Base-by-base conservation (phyloP, 2,797 vertebrate genomes). In the Chaetophractus vellerosus region DNA sequence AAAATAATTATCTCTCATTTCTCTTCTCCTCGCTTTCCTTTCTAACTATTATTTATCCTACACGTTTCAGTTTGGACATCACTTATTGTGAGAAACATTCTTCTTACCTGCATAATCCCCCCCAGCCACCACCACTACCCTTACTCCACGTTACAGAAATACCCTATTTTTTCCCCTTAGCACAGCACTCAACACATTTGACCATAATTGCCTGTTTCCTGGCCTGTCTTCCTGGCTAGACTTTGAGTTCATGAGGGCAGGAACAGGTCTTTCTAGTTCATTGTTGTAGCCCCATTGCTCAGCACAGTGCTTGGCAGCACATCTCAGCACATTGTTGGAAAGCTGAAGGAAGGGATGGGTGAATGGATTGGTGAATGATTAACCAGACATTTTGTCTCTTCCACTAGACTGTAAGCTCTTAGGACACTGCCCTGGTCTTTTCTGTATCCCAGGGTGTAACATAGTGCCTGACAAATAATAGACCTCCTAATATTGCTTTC, bases 261-360 rank as follows among this genome's bases (percentile, higher is more conserved):
- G n/a, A n/a, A n/a, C n/a, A 66, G 38, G 41, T 93, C 68, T 57
- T 92, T 63, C 63, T 91, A 26, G 24, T 59, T 91, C 80, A 38
- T 45, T 91, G 31, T 74, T 28, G 9, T 52, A 26, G 69, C 57
- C 64, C 63, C 19, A 55, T 14, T 72, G 64, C 88, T 52, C 57
- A 74, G 63, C 78, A 41, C 33, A 91, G 24, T 59, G 21, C 82
- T 78, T 86, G 66, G 57, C 36, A 90, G n/a, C 68, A 78, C 28
- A 26, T 69, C 41, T 28, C n/a, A n/a, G n/a, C n/a, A n/a, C n/a
- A n/a, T n/a, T n/a, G n/a, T 33, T 92, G 55, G 45, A 90, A 87
- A 88, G 50, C 57, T 76, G 57, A 90, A 90, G 72, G 24, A 83
- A 79, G 33, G 24, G n/a, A 14, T 86, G 85, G 45, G 10, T 59